A percentile compares a stretch with the other conserved stretches of the same genome.
phyloP scores from a whole-genome alignment of 2,888 invertebrate species.

The Drosophila kanekoi region DNA sequence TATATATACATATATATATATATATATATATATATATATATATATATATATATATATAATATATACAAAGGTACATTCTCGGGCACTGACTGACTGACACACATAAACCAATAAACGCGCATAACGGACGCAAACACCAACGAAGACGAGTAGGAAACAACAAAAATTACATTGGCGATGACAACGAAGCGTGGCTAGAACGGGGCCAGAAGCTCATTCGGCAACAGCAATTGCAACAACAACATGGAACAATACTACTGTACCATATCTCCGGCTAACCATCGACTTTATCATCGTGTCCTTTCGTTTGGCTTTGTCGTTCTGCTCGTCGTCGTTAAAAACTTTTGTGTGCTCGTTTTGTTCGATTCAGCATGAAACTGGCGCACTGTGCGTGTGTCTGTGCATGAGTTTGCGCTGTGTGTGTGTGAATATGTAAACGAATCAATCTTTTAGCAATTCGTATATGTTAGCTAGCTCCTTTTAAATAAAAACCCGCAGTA shows the following conservation, averaged over 20 bases:
- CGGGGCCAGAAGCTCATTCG: conserved; percentile 37
- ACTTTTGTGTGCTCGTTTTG: conserved; percentile 67
- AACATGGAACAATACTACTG: conserved; percentile 56
- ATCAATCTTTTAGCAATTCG: conserved; percentile 55
- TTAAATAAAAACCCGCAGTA: conserved; percentile 36
- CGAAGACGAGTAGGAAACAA: conserved; percentile 62
- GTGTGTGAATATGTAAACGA: conserved; percentile 22
- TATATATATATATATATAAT: conserved; percentile 22
- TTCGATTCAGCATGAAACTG: conserved; percentile 61
- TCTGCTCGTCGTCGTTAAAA: conserved; percentile 43
- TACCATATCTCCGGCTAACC: conserved; percentile 74
- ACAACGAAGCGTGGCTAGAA: conserved; percentile 51
- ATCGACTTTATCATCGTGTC: conserved; percentile 79
- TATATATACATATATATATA: too few species aligned
- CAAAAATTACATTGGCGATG: conserved; percentile 80
- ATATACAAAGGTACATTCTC: conserved; percentile 26
- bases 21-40: conserved; percentile 33
- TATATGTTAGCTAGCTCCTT: conserved; percentile 29
- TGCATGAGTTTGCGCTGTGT: conserved; percentile 21
- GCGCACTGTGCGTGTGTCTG: conserved; percentile 44
- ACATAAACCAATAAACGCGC: conserved; percentile 66
- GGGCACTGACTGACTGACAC: conserved; percentile 79
- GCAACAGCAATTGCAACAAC: conserved; percentile 21
- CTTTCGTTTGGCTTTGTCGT: conserved; percentile 46
- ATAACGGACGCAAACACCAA: conserved; percentile 42